Evolutionary conservation across 2,797 vertebrate species (phyloP), one percentile per base, ranked within the genome.

Genomic region (Heterohyrax brucei): DNA sequence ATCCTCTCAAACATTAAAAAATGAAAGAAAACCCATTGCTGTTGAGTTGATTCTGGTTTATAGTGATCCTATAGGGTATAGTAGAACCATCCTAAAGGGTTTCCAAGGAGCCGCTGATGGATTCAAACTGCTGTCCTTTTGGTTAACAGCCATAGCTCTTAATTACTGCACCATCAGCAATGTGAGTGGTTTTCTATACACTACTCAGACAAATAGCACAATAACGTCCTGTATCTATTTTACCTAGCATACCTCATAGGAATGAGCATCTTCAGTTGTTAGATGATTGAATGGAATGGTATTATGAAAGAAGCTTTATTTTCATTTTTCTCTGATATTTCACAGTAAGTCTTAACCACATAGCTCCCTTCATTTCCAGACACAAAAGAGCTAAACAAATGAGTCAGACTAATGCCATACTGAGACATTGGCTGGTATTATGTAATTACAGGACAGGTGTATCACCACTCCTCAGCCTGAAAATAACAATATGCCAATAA

Each of bases 301-400:
- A 50, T 79, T 95, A 89, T 16, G 46, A 33, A 94, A 93, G 66
- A 79, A 10, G 48, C 16, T 75, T 6, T 93, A 50, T 70, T 95
- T 94, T 76, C 73, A 76, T 83, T 93, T 80, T 87, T 64, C 83
- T 81, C 59, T 33, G 72, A 77, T 94, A 94, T 83, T 94, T 95
- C 33, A 46, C 21, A 66, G 56, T 64, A 75, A 89, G 44, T 85
- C 78, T 93, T 95, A 91, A 81, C 81, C 91, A 92, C 89, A 91
- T 78, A 84, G 94, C 26, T 94, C 79, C 82, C 33, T 88, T 96
- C 86, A 80, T 96, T 97, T 96, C 91, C 81, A 93, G 92, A 96
- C 93, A 97, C 73, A 89, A 89, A 96, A 82, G 61, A 56, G 44
- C 72, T 95, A 96, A 96, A 97, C 91, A 96, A 95, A 70, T 97